Percentiles rank a stretch among this genome's conserved stretches.
Conservation (phyloP, 1,140 invertebrate species). For the Calosoma granatense region DNA sequence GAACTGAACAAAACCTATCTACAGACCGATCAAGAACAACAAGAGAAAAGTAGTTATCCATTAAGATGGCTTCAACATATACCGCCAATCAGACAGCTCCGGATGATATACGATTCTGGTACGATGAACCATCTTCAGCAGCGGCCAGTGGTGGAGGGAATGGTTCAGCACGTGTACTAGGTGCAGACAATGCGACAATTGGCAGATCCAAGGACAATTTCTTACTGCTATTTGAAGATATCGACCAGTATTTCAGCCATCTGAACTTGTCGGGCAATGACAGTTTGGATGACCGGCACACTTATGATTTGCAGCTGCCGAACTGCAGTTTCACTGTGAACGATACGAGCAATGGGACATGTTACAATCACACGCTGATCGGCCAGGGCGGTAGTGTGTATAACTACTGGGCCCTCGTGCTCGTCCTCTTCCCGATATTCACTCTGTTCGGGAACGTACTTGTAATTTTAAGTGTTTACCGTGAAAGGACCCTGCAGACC, state of each 20-base stretch:
- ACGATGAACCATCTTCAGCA: not conserved
- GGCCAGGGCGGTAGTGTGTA: conserved; percentile 7
- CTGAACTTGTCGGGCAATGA: conserved; percentile 25
- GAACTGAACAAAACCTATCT: too few relatives aligned
- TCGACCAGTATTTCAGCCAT: conserved; percentile 31
- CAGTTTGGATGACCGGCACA: conserved; percentile 12
- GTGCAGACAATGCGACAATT: not conserved
- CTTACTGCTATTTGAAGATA: conserved; percentile 28
- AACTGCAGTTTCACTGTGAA: conserved; percentile 26
- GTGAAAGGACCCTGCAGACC: conserved; percentile 82
- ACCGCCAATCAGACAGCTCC: not conserved
- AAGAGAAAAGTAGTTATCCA: too few relatives aligned
- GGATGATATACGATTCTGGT: not conserved
- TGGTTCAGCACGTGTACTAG: not conserved
- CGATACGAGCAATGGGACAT: conserved; percentile 21
- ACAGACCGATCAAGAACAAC: too few relatives aligned
- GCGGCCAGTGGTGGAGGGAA: not conserved
- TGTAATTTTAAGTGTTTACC: conserved; percentile 88
- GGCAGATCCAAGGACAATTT: conserved; percentile 19
- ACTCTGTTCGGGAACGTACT: conserved; percentile 95
- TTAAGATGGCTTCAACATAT: too few relatives aligned
- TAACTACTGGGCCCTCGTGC: conserved; percentile 39
- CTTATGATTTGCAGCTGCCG: conserved; percentile 20
- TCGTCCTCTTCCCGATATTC: conserved; percentile 85
- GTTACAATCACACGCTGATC: conserved; percentile 12